Evolutionary conservation across 2,797 vertebrate genomes (phyloP), one percentile per base, ranked within the genome.

Genomic region (Cyprinodon diabolis): DNA sequence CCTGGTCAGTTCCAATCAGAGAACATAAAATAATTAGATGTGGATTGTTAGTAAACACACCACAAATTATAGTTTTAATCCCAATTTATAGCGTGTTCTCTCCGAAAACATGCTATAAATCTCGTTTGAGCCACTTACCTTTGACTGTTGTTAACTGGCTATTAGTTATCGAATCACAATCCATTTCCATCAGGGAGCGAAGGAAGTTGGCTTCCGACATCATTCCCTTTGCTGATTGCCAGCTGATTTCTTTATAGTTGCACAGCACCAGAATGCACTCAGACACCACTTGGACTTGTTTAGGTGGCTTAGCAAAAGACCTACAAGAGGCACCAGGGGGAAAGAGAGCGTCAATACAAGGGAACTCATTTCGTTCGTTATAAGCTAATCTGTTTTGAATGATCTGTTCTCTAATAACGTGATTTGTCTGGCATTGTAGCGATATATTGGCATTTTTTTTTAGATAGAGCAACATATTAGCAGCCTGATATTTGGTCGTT

Each of bases 201-300:
- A 99, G 93, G 92, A 99, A 99, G 83, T 96, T 98, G 0, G 96
- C 91, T 86, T 99, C 98, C 0, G 98, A 98, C 97, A 99, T 99
- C 98, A 99, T 99, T 25, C 94, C 96, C 75, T 96, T 99, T 84
- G 97, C 98, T 0, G 95, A 87, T 82, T 96, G 97, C 98, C 98
- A 99, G 89, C 81, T 98, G 78, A 99, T 94, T 77, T 99, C 98
- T 74, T 96, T 98, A 91, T 96, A 92, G n/a, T 96, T 96, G 30
- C 97, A 96, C 81, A 99, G 94, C 69, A 99, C 96, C 49, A 99
- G 95, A 83, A 99, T 97, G 75, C 98, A 99, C 80, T 99, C 97
- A 19, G 98, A 98, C 52, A 99, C 96, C 2, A 91, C 92, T 88
- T 99, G 97, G 77, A 99, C 98, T 89, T 97, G 97, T 87, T 94